These are phyloP conservation scores for Perca fluviatilis DNA, from an alignment of 2,113 vertebrate genomes.

Conservation along the genomic window DNA sequence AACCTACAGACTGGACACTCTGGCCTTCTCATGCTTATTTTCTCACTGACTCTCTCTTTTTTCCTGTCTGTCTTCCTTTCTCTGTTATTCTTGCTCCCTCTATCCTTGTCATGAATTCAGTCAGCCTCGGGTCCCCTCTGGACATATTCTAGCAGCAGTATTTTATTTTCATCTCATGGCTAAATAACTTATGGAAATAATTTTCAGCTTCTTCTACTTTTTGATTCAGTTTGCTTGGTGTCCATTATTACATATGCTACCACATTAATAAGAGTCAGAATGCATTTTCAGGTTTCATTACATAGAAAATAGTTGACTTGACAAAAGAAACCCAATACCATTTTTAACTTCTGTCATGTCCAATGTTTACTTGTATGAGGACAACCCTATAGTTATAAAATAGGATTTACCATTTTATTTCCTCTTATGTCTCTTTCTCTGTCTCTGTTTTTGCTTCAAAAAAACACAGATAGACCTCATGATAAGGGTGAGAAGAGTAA, in stretches of 20 bases:
- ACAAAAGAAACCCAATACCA: not conserved
- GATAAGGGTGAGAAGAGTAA: no score
- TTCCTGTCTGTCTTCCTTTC: not conserved
- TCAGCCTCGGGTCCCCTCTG: conserved; percentile 5
- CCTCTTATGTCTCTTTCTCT: no score
- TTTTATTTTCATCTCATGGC: conserved; percentile 57
- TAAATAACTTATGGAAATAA: conserved; percentile 50
- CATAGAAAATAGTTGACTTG: not conserved
- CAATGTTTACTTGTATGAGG: not conserved
- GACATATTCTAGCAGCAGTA: conserved; percentile 30
- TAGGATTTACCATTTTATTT: no score
- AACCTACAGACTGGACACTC: not conserved
- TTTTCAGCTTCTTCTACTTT: conserved; percentile 35
- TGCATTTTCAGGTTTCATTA: not conserved
- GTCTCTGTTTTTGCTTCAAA: no score
- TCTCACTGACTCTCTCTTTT: not conserved
- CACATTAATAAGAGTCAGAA: no score
- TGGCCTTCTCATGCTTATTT: not conserved
- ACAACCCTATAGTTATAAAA: not conserved
- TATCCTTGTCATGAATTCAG: conserved; percentile 22
- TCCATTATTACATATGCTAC: not conserved
- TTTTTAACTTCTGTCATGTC: not conserved
- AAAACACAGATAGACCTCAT: no score
- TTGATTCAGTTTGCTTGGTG: conserved; percentile 29
- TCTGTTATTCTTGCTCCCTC: conserved; percentile 35